Conservation (phyloP, 2,113 vertebrate genomes). For the Cephalopholis sonnerati region DNA sequence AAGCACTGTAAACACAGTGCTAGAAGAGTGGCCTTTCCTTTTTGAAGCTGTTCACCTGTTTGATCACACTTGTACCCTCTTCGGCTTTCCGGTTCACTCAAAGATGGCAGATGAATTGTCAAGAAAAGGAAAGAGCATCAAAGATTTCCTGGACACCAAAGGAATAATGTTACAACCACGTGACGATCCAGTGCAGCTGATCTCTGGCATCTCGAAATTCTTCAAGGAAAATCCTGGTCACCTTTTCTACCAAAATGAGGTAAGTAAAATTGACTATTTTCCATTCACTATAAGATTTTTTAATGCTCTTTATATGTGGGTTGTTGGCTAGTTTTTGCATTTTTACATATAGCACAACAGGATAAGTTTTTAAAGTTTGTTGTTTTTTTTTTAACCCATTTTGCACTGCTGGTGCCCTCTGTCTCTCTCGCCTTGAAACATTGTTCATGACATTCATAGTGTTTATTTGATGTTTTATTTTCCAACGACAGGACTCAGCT, state of each 20-base stretch:
- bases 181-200: constrained; percentile 2
- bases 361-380: too few species aligned
- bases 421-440: too few species aligned
- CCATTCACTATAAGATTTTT: too few species aligned
- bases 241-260: neutral
- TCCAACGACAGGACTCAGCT: too few species aligned
- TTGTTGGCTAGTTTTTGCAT: too few species aligned
- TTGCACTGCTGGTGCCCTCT: too few species aligned
- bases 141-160: constrained; percentile 29
- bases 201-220: neutral
- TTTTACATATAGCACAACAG: too few species aligned
- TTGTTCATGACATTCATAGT: too few species aligned
- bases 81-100: constrained; percentile 25
- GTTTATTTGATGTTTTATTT: too few species aligned
- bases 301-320: too few species aligned
- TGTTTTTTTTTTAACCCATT: too few species aligned
- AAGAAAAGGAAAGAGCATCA: constrained; percentile 33
- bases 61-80: constrained; percentile 26
- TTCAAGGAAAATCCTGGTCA: neutral
- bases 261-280: too few species aligned
- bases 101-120: constrained; percentile 42
- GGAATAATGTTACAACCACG: neutral
- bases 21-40: constrained; percentile 14
- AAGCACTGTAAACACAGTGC: neutral
- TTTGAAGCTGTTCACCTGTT: constrained; percentile 46